These are phyloP conservation scores for Pentamera pediparva DNA, from an alignment of 53 echinoderm and acorn worm species.

Conservation along the genomic window DNA sequence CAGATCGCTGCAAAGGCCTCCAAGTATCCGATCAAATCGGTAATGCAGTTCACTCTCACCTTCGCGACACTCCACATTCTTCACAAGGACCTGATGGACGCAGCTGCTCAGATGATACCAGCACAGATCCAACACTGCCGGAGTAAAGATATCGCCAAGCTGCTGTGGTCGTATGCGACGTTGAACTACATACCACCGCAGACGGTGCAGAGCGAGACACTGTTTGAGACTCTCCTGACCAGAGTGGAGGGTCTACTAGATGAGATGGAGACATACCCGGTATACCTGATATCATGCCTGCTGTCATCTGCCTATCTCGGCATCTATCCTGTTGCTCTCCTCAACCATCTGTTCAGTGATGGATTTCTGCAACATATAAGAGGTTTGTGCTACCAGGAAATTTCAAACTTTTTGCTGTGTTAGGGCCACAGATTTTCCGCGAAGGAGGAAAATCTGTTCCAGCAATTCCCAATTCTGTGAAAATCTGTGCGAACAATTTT, in stretches of 20 bases:
- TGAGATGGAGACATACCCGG: conserved; percentile 54
- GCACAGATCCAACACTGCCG: conserved; percentile 46
- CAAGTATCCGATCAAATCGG: conserved; percentile 41
- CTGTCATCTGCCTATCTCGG: conserved; percentile 69
- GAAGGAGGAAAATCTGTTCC: too few relatives aligned
- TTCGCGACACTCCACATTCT: conserved; percentile 71
- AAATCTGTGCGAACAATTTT: too few relatives aligned
- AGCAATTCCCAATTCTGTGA: too few relatives aligned
- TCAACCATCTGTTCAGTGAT: conserved; percentile 54
- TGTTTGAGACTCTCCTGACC: conserved; percentile 41
- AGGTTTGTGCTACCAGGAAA: too few relatives aligned
- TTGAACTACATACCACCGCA: conserved; percentile 66
- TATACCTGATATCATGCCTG: conserved; percentile 57
- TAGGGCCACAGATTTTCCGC: too few relatives aligned
- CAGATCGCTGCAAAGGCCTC: conserved; percentile 31
- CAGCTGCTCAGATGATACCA: conserved; percentile 33
- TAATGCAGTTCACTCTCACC: conserved; percentile 68
- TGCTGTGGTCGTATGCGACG: conserved; percentile 68
- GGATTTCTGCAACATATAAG: conserved; percentile 36
- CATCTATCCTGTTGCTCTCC: conserved; percentile 54
- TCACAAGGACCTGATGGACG: conserved; percentile 48
- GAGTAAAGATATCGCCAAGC: conserved; percentile 71
- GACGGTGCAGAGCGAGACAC: too few relatives aligned
- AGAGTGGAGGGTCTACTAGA: conserved; percentile 32
- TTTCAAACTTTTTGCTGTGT: too few relatives aligned